Percentiles rank a stretch among this genome's conserved stretches.
Evolutionary conservation across 1,140 invertebrate genomes (phyloP).

Genomic region (Meteorus sp.): DNA sequence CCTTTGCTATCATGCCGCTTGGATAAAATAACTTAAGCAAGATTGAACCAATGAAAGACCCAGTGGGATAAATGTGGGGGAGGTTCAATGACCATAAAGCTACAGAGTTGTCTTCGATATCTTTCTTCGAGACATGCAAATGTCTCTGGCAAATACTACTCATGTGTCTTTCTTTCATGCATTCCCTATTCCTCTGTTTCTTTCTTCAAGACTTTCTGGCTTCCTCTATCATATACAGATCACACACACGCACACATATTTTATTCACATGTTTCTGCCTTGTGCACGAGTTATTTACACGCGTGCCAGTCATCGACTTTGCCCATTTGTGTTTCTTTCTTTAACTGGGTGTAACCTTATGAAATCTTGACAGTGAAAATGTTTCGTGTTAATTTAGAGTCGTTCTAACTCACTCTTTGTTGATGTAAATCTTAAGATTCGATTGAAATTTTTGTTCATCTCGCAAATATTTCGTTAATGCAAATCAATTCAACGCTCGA

Average conservation of each 20-base stretch:
- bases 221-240: no score
- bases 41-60: no score
- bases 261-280: background rate
- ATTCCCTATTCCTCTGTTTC: background rate
- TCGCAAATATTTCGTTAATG: no score
- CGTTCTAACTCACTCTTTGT: no score
- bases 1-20: conserved; percentile 37
- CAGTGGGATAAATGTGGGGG: no score
- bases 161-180: background rate
- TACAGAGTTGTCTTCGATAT: conserved; percentile 32
- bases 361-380: no score
- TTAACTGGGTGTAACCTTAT: background rate
- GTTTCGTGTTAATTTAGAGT: no score
- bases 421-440: no score
- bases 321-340: conserved; percentile 7
- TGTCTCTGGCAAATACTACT: conserved; percentile 21
- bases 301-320: conserved; percentile 1
- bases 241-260: no score
- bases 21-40: conserved; percentile 49
- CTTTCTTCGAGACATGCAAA: conserved; percentile 41
- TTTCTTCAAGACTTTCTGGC: background rate
- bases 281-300: conserved; percentile 16
- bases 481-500: no score
- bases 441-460: no score
- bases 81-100: no score